Conservation (phyloP, 1,140 invertebrate genomes). For the Potamilus streckersoni region DNA sequence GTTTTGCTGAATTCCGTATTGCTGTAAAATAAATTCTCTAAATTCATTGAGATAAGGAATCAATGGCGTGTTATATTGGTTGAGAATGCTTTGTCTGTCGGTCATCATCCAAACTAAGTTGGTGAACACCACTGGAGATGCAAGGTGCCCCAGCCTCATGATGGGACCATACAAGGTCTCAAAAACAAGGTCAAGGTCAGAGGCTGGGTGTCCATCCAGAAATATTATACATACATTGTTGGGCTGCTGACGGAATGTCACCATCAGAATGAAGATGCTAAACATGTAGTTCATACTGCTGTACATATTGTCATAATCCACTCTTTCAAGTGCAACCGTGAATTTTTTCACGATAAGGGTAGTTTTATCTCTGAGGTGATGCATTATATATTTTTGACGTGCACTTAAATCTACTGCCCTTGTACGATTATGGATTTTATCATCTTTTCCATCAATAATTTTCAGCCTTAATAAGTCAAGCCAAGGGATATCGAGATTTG, state of each 20-base stretch:
- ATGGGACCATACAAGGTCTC: conserved; percentile 39
- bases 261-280: conserved; percentile 56
- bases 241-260: conserved; percentile 46
- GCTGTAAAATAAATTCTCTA: conserved; percentile 50
- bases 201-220: conserved; percentile 55
- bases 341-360: not conserved
- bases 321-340: conserved; percentile 43
- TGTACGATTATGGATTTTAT: too few relatives aligned
- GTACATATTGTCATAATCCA: conserved; percentile 62
- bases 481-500: too few relatives aligned
- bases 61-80: conserved; percentile 18
- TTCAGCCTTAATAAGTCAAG: too few relatives aligned
- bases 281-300: conserved; percentile 60
- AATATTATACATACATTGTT: conserved; percentile 45
- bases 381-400: too few relatives aligned
- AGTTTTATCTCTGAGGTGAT: too few relatives aligned
- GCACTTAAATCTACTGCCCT: too few relatives aligned
- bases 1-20: conserved; percentile 17
- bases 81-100: conserved; percentile 52
- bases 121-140: conserved; percentile 21
- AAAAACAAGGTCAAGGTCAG: conserved; percentile 50
- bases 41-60: conserved; percentile 54
- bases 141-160: conserved; percentile 29
- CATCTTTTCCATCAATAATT: too few relatives aligned
- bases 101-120: conserved; percentile 45